phyloP scores from a whole-genome alignment of 2,888 invertebrate genomes.

The Callyntrura sp. region DNA sequence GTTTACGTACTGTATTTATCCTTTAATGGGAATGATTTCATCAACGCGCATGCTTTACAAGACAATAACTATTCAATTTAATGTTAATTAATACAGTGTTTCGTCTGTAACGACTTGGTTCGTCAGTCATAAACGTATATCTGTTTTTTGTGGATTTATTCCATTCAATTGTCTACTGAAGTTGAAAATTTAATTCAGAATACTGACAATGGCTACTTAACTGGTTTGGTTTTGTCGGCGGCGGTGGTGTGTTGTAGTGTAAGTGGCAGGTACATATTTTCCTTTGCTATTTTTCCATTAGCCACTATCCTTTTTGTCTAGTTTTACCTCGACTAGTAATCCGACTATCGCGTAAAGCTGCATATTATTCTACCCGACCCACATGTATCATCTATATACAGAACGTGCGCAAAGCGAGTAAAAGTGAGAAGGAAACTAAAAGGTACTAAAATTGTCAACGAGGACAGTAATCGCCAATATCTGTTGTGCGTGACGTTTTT shows the following conservation, averaged over 20 bases:
- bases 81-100: conserved; percentile 47
- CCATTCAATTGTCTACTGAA: conserved; percentile 20
- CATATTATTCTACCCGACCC: too few relatives aligned
- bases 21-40: conserved; percentile 39
- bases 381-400: not conserved
- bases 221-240: not conserved
- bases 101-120: not conserved
- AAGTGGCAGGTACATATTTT: not conserved
- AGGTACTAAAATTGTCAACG: too few relatives aligned
- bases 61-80: conserved; percentile 38
- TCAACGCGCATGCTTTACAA: conserved; percentile 17
- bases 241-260: not conserved
- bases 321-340: not conserved
- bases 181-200: conserved; percentile 31
- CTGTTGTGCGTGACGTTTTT: too few relatives aligned
- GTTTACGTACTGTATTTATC: not conserved
- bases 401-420: not conserved
- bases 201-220: conserved; percentile 24
- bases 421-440: not conserved
- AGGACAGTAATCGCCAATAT: too few relatives aligned
- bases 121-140: not conserved
- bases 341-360: too few relatives aligned
- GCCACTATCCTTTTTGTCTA: not conserved
- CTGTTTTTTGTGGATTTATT: not conserved
- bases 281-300: not conserved